Evolutionary conservation across 2,113 vertebrate species (phyloP).

Genomic region (Neogobius melanostomus): DNA sequence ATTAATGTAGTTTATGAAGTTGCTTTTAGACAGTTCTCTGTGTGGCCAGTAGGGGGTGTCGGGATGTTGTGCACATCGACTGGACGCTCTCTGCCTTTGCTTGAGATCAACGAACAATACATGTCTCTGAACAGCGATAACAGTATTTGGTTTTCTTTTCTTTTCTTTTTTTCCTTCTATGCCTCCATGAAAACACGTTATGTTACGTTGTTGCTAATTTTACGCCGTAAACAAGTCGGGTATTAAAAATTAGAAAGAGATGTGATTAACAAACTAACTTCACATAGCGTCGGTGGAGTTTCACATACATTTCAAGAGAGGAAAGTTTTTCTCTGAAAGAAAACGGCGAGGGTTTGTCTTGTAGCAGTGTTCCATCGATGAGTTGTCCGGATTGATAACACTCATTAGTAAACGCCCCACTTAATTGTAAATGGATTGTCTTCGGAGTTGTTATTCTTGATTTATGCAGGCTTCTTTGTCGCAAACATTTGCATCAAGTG

Average conservation of each 20-base stretch:
- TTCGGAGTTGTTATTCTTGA: neutral
- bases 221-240: neutral
- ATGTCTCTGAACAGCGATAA: too few species aligned
- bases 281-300: neutral
- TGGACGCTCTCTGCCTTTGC: neutral
- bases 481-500: slow-evolving; percentile 22
- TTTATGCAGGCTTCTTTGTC: slow-evolving; percentile 9
- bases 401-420: neutral
- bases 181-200: neutral
- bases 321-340: neutral
- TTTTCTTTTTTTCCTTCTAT: neutral
- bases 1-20: neutral
- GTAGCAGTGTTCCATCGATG: too few species aligned
- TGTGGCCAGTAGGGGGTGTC: slow-evolving; percentile 68
- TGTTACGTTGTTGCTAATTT: neutral
- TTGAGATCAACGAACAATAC: slow-evolving; percentile 25
- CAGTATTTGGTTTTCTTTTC: neutral
- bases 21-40: slow-evolving; percentile 17
- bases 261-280: neutral
- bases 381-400: neutral
- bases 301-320: neutral
- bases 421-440: neutral
- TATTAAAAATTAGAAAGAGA: neutral
- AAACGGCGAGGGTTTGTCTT: neutral
- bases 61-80: slow-evolving; percentile 36